phyloP scores from a whole-genome alignment of 2,797 vertebrate genomes.

The Acestrorhynchus altus region DNA sequence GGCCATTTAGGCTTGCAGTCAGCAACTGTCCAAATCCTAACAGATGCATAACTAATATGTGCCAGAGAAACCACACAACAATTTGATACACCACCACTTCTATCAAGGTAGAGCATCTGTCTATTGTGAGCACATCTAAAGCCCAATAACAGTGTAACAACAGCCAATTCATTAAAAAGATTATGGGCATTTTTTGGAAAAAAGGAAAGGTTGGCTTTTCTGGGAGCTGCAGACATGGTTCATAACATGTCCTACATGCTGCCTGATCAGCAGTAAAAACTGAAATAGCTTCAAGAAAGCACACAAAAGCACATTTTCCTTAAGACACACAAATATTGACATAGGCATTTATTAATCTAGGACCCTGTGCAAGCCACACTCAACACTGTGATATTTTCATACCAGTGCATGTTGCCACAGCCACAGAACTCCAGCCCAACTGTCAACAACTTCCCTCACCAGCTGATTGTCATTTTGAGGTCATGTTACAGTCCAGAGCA shows the following conservation, averaged over 20 bases:
- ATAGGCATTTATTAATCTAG: not conserved
- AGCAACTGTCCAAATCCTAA: slow-evolving; percentile 14
- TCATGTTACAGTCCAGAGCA: too few species aligned
- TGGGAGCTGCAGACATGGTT: not conserved
- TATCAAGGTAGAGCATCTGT: slow-evolving; percentile 8
- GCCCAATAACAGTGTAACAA: not conserved
- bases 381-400: too few species aligned
- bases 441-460: too few species aligned
- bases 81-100: slow-evolving; percentile 1
- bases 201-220: not conserved
- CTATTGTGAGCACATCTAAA: not conserved
- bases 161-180: slow-evolving; percentile 8
- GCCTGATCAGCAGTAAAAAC: slow-evolving; percentile 21
- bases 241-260: not conserved
- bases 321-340: slow-evolving; percentile 8
- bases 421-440: too few species aligned
- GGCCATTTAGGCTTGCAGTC: not conserved
- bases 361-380: too few species aligned
- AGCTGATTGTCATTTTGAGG: too few species aligned
- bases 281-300: slow-evolving; percentile 37
- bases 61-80: not conserved
- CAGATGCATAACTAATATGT: slow-evolving; percentile 16
- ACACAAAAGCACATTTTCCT: slow-evolving; percentile 38
- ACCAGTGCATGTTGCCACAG: too few species aligned
- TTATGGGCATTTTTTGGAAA: not conserved